phyloP scores from a whole-genome alignment of 2,797 vertebrate genomes.

The Otolemur crassicaudatus region DNA sequence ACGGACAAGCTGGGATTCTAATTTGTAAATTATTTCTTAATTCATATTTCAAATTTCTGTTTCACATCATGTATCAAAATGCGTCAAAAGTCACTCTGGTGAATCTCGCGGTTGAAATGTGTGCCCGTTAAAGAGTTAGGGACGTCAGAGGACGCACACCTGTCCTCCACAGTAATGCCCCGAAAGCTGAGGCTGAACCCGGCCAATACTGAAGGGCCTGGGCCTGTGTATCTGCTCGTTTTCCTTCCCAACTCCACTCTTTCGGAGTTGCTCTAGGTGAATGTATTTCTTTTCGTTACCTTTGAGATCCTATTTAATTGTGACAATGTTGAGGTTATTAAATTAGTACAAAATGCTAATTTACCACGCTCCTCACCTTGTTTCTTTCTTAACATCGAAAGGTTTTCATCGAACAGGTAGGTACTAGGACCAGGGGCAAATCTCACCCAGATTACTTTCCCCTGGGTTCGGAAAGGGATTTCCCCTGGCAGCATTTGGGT shows the following conservation, averaged over 20 bases:
- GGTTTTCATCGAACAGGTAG: neutral
- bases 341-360: neutral
- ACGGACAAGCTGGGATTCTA: neutral
- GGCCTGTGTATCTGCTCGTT: neutral
- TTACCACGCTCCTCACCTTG: neutral
- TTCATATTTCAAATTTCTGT: neutral
- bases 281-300: neutral
- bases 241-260: neutral
- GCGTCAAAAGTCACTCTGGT: neutral
- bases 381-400: neutral
- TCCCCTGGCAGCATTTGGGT: neutral
- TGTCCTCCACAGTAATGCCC: rapidly evolving
- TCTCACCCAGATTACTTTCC: neutral
- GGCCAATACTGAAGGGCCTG: no score
- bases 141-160: neutral
- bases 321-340: neutral
- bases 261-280: neutral
- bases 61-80: neutral
- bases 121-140: neutral
- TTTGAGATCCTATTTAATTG: neutral
- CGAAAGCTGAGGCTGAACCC: rapidly evolving
- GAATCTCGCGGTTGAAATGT: neutral
- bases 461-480: neutral
- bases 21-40: neutral
- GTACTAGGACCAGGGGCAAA: neutral